phyloP scores from a whole-genome alignment of 2,113 vertebrate species.

The Corythornis madagascariensis region DNA sequence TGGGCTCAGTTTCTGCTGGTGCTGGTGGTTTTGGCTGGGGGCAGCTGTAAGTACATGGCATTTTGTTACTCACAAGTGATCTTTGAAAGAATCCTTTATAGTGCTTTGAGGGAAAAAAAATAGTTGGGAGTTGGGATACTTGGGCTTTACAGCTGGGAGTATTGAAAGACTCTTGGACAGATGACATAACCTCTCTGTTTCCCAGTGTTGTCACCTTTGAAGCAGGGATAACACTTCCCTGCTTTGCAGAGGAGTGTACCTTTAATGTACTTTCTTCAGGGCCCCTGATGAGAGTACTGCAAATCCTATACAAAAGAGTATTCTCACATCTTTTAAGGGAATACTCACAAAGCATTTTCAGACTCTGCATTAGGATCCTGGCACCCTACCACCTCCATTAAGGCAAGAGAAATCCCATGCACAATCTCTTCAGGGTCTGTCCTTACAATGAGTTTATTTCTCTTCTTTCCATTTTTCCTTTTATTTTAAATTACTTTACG shows the following conservation, averaged over 20 bases:
- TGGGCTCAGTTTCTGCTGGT: not conserved
- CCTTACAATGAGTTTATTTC: too few species aligned
- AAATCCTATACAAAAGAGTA: not conserved
- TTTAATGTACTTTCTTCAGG: not conserved
- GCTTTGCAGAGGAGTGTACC: not conserved
- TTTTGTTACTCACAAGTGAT: not conserved
- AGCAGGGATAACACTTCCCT: not conserved
- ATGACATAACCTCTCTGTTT: not conserved
- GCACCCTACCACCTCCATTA: not conserved
- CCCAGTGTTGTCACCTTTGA: not conserved
- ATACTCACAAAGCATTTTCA: not conserved
- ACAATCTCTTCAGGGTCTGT: not conserved
- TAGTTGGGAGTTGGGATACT: not conserved
- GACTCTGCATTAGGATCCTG: not conserved
- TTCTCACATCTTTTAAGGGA: not conserved
- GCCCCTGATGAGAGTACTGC: not conserved
- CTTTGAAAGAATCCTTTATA: not conserved
- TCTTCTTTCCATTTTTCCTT: not conserved
- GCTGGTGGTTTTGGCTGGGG: not conserved
- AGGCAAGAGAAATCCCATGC: not conserved
- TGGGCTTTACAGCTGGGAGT: not conserved
- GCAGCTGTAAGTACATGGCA: not conserved
- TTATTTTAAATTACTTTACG: not conserved
- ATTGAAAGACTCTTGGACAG: not conserved
- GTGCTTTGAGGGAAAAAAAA: not conserved